Percentiles rank a stretch among this genome's conserved stretches.
phyloP scores from a whole-genome alignment of 2,888 invertebrate species.

The Steinernema hermaphroditum region DNA sequence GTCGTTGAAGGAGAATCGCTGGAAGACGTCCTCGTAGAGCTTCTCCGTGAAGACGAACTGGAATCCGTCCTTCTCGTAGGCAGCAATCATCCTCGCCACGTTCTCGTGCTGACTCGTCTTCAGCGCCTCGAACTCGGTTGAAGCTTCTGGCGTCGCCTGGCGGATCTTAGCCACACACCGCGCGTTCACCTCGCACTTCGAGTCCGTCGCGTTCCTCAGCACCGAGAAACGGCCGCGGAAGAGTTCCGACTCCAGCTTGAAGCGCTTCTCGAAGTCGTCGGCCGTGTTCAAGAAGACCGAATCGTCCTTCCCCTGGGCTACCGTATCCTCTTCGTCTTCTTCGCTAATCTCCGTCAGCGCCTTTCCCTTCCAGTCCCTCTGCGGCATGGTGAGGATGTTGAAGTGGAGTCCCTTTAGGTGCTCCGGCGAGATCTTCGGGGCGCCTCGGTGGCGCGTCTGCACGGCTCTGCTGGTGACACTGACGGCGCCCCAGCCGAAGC shows the following conservation, averaged over 20 bases:
- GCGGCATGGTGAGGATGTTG: slow-evolving; percentile 46
- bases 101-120: slow-evolving; percentile 81
- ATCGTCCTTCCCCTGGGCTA: slow-evolving; percentile 34
- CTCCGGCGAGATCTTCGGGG: slow-evolving; percentile 21
- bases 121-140: slow-evolving; percentile 82
- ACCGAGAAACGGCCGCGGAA: slow-evolving; percentile 83
- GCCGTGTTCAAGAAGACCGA: slow-evolving; percentile 44
- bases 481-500: slow-evolving; percentile 89
- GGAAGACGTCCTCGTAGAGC: slow-evolving; percentile 78
- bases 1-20: slow-evolving; percentile 84
- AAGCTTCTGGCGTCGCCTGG: slow-evolving; percentile 68
- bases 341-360: slow-evolving; percentile 29
- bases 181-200: slow-evolving; percentile 73
- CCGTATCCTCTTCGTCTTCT: slow-evolving; percentile 71
- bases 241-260: slow-evolving; percentile 83
- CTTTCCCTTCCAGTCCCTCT: slow-evolving; percentile 38
- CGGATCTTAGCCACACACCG: slow-evolving; percentile 83
- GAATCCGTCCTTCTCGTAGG: slow-evolving; percentile 73
- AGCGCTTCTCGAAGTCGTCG: slow-evolving; percentile 67
- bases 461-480: slow-evolving; percentile 74
- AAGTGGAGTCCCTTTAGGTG: slow-evolving; percentile 26
- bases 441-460: slow-evolving; percentile 63
- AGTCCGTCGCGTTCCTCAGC: slow-evolving; percentile 79
- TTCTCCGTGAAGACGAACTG: slow-evolving; percentile 69
- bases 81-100: slow-evolving; percentile 73